Percentiles rank a stretch among this genome's conserved stretches.
Evolutionary conservation across 2,888 invertebrate genomes (phyloP).

Genomic region (Thymelicus acteon): DNA sequence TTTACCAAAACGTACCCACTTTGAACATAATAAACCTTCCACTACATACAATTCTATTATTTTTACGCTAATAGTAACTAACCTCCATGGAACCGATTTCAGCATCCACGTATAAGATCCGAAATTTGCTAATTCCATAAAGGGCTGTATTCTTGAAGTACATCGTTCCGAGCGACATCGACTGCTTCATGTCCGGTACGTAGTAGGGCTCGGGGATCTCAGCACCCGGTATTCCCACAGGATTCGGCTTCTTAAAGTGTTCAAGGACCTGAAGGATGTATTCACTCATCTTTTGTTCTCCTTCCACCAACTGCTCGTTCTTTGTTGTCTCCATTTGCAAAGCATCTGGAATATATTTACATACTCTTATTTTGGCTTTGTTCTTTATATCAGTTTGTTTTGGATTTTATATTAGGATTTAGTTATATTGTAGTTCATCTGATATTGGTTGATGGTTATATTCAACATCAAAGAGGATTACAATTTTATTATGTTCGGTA

Average conservation of each 20-base stretch:
- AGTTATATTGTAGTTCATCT: too few relatives aligned
- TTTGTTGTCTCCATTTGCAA: slow-evolving; percentile 40
- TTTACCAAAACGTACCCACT: too few relatives aligned
- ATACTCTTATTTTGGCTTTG: neutral
- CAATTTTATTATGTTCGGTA: too few relatives aligned
- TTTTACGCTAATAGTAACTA: slow-evolving; percentile 22
- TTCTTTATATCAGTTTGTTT: too few relatives aligned
- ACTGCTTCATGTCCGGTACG: slow-evolving; percentile 91
- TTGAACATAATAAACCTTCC: too few relatives aligned
- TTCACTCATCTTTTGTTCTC: slow-evolving; percentile 89
- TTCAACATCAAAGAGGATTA: too few relatives aligned
- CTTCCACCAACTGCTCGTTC: slow-evolving; percentile 57
- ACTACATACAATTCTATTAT: too few relatives aligned
- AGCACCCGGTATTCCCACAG: slow-evolving; percentile 91
- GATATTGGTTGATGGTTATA: too few relatives aligned
- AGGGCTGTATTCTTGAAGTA: slow-evolving; percentile 89
- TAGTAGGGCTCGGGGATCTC: slow-evolving; percentile 92
- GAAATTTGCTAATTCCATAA: slow-evolving; percentile 91
- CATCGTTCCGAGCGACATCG: slow-evolving; percentile 87
- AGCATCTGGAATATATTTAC: slow-evolving; percentile 43
- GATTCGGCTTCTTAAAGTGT: slow-evolving; percentile 93
- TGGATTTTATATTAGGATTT: too few relatives aligned
- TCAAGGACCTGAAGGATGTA: slow-evolving; percentile 89
- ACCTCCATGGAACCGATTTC: slow-evolving; percentile 92
- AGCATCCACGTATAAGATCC: slow-evolving; percentile 88